phyloP scores from a whole-genome alignment of 2,888 invertebrate species.

The Drosophila cyrtoloma region DNA sequence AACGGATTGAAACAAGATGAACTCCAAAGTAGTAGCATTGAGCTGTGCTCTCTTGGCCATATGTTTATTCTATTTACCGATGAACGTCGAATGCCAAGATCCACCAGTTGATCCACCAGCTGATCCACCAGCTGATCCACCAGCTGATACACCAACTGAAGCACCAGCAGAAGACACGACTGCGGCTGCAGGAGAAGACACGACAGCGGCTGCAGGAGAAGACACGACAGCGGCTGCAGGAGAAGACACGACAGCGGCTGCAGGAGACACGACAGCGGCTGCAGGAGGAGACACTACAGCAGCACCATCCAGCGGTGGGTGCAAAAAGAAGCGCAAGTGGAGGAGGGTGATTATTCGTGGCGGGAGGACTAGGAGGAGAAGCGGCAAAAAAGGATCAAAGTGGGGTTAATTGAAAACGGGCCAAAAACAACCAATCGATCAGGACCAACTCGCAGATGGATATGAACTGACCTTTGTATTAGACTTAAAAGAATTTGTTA shows the following conservation, averaged over 20 bases:
- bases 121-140: too few relatives aligned
- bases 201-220: constrained; percentile 2
- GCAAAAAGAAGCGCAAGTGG: constrained; percentile 9
- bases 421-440: background rate
- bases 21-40: constrained; percentile 6
- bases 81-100: background rate
- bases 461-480: background rate
- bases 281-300: background rate
- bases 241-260: too few relatives aligned
- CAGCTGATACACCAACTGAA: too few relatives aligned
- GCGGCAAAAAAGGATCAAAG: background rate
- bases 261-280: too few relatives aligned
- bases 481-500: too few relatives aligned
- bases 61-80: constrained; percentile 21
- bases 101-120: background rate
- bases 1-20: constrained; percentile 23
- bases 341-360: background rate
- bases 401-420: background rate
- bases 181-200: background rate
- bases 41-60: constrained; percentile 37
- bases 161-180: constrained; percentile 5
- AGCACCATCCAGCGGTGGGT: background rate
- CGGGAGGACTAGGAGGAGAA: background rate
- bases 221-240: constrained; percentile 13
- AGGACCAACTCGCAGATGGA: background rate